Evolutionary conservation across 2,888 invertebrate species (phyloP).

Genomic region (Cataglyphis livida): DNA sequence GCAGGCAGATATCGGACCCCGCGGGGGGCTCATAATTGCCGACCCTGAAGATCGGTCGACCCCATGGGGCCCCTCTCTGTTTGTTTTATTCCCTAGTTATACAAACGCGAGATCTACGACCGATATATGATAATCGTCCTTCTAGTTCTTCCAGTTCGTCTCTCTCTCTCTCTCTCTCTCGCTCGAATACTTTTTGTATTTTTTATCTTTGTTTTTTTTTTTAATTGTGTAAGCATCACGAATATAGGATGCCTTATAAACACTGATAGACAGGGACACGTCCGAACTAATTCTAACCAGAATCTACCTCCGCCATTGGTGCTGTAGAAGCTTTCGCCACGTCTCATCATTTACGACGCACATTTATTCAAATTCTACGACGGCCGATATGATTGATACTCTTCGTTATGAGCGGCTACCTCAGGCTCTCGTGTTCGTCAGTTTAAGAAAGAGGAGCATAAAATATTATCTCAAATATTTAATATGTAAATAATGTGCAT

Average conservation of each 20-base stretch:
- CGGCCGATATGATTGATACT: constrained; percentile 80
- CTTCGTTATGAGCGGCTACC: constrained; percentile 76
- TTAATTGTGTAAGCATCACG: constrained; percentile 66
- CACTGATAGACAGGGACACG: constrained; percentile 72
- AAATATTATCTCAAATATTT: constrained; percentile 47
- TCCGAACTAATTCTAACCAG: constrained; percentile 67
- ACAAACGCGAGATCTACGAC: constrained; percentile 85
- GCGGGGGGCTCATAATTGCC: constrained; percentile 85
- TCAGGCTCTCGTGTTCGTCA: constrained; percentile 68
- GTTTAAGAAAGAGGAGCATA: constrained; percentile 46
- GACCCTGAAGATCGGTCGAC: constrained; percentile 85
- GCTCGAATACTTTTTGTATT: too few relatives aligned
- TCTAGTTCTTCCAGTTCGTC: constrained; percentile 59
- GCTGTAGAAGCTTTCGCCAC: constrained; percentile 82
- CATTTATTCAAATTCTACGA: constrained; percentile 81
- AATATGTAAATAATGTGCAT: constrained; percentile 50
- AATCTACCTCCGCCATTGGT: constrained; percentile 28
- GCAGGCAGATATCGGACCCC: constrained; percentile 80
- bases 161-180: constrained; percentile 30
- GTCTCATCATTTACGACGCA: constrained; percentile 84
- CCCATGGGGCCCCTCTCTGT: constrained; percentile 85
- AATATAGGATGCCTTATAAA: constrained; percentile 65
- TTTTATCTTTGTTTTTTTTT: constrained; percentile 50
- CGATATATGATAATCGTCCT: constrained; percentile 85
- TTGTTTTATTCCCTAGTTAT: constrained; percentile 86